Base-by-base conservation (phyloP, 2,113 vertebrate species). In the Ranitomeya imitator region DNA sequence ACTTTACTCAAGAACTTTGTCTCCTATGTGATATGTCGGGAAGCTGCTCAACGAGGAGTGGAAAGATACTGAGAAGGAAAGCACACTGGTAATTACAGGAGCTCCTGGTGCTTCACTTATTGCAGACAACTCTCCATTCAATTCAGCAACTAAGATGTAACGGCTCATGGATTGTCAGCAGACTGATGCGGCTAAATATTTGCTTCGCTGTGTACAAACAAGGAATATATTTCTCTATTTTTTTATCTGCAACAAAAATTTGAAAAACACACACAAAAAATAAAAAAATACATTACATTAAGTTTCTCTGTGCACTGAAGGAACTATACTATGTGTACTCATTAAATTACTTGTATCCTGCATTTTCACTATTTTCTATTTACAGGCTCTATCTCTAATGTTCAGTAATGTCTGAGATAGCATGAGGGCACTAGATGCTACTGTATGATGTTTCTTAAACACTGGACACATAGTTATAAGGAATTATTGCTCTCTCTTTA, bases 11-110 rank as follows among this genome's bases (percentile, higher is more conserved):
- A 83, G 80, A 51, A 83, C 65, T 83, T 52, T 67, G 23, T 65
- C 60, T 65, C 80, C 55, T 37, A 52, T 65, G 80, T 9, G 80
- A 83, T 52, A 63, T 37, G 23, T 83, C 80, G 65, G 80, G 37
- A 51, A 83, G 80, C 80, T 13, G 60, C 21, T 83, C 80, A 83
- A 83, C 37, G 37, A 65, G 26, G 80, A 83, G 61, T n/a, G 60
- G 67, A 82, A 63, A 63, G 80, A 67, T 12, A n/a, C 60, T 37
- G 31, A 37, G 21, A 18, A 6, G 7, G 61, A 19, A 51, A 37
- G 67, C 80, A 8, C 18, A 51, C 31, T 11, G 37, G 14, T 52
- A 81, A 65, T 83, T 83, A 83, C 21, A n/a, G 15, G 37, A n/a
- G 10, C 18, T 19, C 80, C 60, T 52, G 61, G 59, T 26, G 80